phyloP scores from a whole-genome alignment of 2,888 invertebrate genomes.

The Noctua pronuba region DNA sequence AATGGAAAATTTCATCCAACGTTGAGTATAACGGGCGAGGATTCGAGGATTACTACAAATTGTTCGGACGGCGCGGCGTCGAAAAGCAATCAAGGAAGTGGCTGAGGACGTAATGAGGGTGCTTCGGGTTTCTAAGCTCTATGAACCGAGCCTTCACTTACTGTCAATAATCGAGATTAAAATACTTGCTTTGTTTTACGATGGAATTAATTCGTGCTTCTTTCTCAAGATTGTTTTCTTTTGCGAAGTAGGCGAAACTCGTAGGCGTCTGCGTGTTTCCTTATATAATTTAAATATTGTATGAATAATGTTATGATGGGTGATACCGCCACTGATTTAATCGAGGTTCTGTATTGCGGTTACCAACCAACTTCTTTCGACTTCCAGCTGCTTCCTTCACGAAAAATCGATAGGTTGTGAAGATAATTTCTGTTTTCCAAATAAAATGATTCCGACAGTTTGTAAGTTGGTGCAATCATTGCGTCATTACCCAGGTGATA shows the following conservation, averaged over 20 bases:
- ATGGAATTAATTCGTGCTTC: not conserved
- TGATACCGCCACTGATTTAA: not conserved
- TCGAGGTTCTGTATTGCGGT: not conserved
- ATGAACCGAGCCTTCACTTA: conserved; percentile 24
- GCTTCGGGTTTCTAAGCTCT: conserved; percentile 36
- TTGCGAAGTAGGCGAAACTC: not conserved
- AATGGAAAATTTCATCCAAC: conserved; percentile 45
- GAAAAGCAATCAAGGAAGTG: conserved; percentile 59
- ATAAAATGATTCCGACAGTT: not conserved
- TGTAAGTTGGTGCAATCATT: not conserved
- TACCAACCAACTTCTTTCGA: not conserved
- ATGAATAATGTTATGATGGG: not conserved
- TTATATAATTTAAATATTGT: conserved; percentile 6
- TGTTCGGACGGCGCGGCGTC: conserved; percentile 35
- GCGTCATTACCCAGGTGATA: not conserved
- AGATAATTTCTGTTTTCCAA: not conserved
- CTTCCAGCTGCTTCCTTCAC: not conserved
- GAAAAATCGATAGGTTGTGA: not conserved
- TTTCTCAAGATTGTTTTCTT: conserved; percentile 8
- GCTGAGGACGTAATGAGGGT: conserved; percentile 33
- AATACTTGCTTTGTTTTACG: conserved; percentile 17
- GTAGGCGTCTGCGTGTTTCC: not conserved
- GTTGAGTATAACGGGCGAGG: conserved; percentile 29
- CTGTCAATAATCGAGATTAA: conserved; percentile 42
- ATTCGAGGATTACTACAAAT: conserved; percentile 41